Conservation (phyloP, 2,888 invertebrate species). For the Erebia epiphron region DNA sequence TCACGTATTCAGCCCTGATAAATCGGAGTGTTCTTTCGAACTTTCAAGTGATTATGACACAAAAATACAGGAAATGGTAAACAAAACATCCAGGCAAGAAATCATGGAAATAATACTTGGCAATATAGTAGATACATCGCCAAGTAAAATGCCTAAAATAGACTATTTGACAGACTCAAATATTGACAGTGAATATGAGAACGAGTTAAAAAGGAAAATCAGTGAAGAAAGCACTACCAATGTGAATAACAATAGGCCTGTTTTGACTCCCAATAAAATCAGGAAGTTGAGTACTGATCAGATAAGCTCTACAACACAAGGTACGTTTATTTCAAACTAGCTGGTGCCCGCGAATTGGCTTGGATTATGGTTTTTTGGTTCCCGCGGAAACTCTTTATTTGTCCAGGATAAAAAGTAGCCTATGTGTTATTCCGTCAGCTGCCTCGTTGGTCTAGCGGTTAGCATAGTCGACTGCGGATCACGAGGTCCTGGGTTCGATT, state of each 20-base stretch:
- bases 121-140: constrained; percentile 56
- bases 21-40: constrained; percentile 76
- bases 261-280: constrained; percentile 66
- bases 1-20: constrained; percentile 66
- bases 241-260: constrained; percentile 64
- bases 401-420: no score
- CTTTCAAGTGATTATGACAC: constrained; percentile 72
- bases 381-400: no score
- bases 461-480: no score
- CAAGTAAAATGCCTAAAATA: constrained; percentile 65
- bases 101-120: constrained; percentile 80
- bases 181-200: constrained; percentile 53
- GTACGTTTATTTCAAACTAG: constrained; percentile 46
- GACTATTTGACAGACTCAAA: constrained; percentile 66
- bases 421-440: no score
- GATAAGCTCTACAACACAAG: constrained; percentile 74
- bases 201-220: constrained; percentile 59
- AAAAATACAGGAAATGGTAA: constrained; percentile 73
- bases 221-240: constrained; percentile 52
- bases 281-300: constrained; percentile 70
- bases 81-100: constrained; percentile 71
- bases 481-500: no score
- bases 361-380: no score
- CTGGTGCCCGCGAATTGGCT: no score
- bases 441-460: no score